phyloP scores from a whole-genome alignment of 2,797 vertebrate genomes.

The Gobio occitaniae region DNA sequence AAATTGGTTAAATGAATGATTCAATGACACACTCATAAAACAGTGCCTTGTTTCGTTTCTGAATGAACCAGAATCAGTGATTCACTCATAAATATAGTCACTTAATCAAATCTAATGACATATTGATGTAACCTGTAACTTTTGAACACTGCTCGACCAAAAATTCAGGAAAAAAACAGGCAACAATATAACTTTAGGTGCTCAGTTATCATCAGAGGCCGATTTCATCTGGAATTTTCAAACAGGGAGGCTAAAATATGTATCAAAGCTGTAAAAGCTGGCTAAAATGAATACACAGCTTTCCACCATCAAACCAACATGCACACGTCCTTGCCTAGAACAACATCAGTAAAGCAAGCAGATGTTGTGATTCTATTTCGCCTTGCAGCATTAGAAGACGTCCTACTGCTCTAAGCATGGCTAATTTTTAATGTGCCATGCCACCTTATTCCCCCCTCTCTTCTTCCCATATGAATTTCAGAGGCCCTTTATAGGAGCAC shows the following conservation, averaged over 20 bases:
- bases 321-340: background rate
- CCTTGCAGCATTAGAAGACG: background rate
- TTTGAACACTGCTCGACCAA: background rate
- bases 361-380: slow-evolving; percentile 23
- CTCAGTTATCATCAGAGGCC: background rate
- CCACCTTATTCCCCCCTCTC: background rate
- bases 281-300: background rate
- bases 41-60: background rate
- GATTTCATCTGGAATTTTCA: background rate
- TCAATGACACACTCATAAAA: background rate
- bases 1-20: background rate
- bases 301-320: background rate
- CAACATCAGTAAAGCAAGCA: slow-evolving; percentile 29
- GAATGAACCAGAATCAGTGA: background rate
- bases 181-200: background rate
- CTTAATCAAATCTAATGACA: background rate
- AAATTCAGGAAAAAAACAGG: background rate
- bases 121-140: background rate
- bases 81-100: background rate
- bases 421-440: background rate
- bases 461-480: background rate
- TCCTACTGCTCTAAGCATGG: slow-evolving; percentile 14
- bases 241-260: background rate
- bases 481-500: background rate
- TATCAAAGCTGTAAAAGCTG: background rate